Evolutionary conservation across 2,888 invertebrate species (phyloP).

Genomic region (Cantharis lateralis): DNA sequence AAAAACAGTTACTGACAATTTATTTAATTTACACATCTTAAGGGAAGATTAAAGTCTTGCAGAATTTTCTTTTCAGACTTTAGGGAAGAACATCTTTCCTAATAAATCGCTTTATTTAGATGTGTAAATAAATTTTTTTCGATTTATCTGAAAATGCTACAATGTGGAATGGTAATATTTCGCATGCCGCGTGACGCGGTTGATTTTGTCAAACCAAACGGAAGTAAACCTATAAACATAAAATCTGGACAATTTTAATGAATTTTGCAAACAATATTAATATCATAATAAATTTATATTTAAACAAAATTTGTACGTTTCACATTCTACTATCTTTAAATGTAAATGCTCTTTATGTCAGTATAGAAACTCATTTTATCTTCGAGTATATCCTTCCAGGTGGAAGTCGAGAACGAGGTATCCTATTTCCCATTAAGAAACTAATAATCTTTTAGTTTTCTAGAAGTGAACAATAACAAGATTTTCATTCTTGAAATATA

Average conservation of each 20-base stretch:
- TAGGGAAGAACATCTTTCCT: neutral
- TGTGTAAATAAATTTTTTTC: neutral
- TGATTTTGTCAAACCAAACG: too few relatives aligned
- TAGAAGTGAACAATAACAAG: neutral
- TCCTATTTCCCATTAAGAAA: neutral
- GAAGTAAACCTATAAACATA: too few relatives aligned
- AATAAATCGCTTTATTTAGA: neutral
- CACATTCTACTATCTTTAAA: too few relatives aligned
- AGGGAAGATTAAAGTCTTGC: neutral
- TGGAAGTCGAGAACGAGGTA: neutral
- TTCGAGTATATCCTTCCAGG: neutral
- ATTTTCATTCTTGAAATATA: neutral
- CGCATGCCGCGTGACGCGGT: too few relatives aligned
- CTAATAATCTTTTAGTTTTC: neutral
- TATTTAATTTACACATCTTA: neutral
- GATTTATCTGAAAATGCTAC: too few relatives aligned
- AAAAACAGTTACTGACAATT: neutral
- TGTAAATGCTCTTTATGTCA: too few relatives aligned
- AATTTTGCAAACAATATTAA: too few relatives aligned
- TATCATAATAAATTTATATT: too few relatives aligned
- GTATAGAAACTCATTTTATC: neutral
- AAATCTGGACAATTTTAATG: too few relatives aligned
- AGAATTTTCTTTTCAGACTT: neutral
- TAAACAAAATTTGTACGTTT: too few relatives aligned
- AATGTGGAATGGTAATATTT: too few relatives aligned